phyloP scores from a whole-genome alignment of 2,888 invertebrate genomes.

The Pomacea canaliculata region DNA sequence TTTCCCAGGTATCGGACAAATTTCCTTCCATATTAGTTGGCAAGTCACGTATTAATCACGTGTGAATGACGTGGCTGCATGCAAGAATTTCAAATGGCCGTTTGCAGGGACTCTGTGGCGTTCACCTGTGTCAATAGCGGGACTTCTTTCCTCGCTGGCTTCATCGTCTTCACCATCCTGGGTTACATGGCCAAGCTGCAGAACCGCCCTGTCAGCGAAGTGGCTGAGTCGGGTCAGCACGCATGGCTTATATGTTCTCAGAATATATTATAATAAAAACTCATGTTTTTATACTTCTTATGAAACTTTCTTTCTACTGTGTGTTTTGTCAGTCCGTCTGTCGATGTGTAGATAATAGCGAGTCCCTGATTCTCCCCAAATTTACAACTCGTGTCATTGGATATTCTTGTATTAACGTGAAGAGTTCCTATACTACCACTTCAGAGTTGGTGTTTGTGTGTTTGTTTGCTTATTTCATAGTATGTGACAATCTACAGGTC shows the following conservation, averaged over 20 bases:
- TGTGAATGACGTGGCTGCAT: too few relatives aligned
- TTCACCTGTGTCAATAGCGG: conserved; percentile 62
- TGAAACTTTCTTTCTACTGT: background rate
- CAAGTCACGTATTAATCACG: too few relatives aligned
- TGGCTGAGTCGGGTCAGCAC: conserved; percentile 59
- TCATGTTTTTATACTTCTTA: background rate
- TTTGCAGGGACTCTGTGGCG: conserved; percentile 59
- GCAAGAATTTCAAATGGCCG: too few relatives aligned
- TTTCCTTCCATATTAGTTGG: too few relatives aligned
- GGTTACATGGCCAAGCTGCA: conserved; percentile 64
- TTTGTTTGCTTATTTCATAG: background rate
- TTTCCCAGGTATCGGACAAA: too few relatives aligned
- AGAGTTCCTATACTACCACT: too few relatives aligned
- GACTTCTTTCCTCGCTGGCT: conserved; percentile 64
- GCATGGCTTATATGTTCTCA: too few relatives aligned
- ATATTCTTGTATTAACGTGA: too few relatives aligned
- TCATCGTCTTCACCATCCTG: conserved; percentile 63
- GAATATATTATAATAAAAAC: background rate
- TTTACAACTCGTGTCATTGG: too few relatives aligned
- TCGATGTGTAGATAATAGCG: conserved; percentile 4
- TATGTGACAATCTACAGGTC: conserved; percentile 44
- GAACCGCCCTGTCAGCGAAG: conserved; percentile 48
- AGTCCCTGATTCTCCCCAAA: too few relatives aligned
- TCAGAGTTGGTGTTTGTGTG: conserved; percentile 4
- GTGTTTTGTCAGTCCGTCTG: conserved; percentile 1